Conservation (phyloP, 2,113 vertebrate species). For the Thermophis baileyi region DNA sequence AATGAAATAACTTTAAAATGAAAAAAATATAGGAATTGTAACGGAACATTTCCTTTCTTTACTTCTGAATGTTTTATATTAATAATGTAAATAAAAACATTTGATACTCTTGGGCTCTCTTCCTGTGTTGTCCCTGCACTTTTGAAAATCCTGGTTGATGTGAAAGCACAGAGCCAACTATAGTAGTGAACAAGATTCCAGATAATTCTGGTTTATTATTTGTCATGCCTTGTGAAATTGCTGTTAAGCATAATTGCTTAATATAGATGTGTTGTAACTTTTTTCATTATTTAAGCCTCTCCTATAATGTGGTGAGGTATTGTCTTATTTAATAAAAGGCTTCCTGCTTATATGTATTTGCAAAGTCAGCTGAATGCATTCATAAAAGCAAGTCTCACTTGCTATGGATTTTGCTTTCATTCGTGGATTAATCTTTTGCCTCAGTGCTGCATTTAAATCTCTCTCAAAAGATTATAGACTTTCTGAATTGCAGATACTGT, state of each 20-base stretch:
- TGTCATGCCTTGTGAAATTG: neutral
- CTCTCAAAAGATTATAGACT: neutral
- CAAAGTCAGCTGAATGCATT: neutral
- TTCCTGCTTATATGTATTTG: neutral
- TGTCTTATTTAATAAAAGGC: neutral
- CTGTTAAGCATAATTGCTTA: neutral
- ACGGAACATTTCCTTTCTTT: neutral
- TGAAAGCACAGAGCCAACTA: neutral
- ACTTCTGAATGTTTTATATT: neutral
- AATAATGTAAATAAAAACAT: neutral
- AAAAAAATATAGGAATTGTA: neutral
- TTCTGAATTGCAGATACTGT: neutral
- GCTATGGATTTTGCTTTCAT: neutral
- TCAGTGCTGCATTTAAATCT: neutral
- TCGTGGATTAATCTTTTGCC: neutral
- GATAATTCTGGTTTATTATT: neutral
- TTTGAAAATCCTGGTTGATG: neutral
- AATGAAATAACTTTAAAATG: neutral
- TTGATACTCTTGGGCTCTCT: neutral
- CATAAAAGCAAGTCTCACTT: neutral
- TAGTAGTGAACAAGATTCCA: neutral
- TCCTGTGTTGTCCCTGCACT: neutral
- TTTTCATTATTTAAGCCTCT: neutral
- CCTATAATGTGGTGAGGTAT: neutral
- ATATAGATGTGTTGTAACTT: neutral